Evolutionary conservation across 1,140 invertebrate species (phyloP).

Genomic region (Zelostemma sp.): DNA sequence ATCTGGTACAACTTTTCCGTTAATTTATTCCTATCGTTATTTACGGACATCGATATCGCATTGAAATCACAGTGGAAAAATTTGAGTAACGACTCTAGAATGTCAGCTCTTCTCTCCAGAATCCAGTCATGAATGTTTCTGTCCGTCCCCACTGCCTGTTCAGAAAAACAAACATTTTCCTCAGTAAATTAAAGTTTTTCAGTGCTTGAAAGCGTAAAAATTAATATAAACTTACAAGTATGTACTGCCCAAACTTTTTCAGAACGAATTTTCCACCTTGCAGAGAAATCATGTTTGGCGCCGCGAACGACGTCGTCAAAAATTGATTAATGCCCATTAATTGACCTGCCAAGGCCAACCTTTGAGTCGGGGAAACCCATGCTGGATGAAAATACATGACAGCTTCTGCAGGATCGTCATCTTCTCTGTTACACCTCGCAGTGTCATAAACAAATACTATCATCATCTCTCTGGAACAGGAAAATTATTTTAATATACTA

Average conservation of each 20-base stretch:
- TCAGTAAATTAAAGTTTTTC: conserved; percentile 20
- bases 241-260: conserved; percentile 81
- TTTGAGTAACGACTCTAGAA: conserved; percentile 78
- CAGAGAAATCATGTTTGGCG: conserved; percentile 79
- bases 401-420: conserved; percentile 87
- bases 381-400: conserved; percentile 90
- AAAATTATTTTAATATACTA: conserved; percentile 49
- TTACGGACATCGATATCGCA: conserved; percentile 74
- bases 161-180: neutral
- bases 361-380: conserved; percentile 86
- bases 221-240: conserved; percentile 81
- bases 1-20: conserved; percentile 84
- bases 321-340: conserved; percentile 86
- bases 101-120: conserved; percentile 79
- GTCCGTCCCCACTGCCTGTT: conserved; percentile 85
- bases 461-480: conserved; percentile 81
- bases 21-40: conserved; percentile 75
- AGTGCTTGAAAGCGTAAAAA: too few species aligned
- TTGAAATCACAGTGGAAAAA: conserved; percentile 86
- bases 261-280: conserved; percentile 89
- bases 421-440: conserved; percentile 80
- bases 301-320: conserved; percentile 79
- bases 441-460: conserved; percentile 91
- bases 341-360: conserved; percentile 84
- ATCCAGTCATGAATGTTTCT: conserved; percentile 85